Percentiles rank a stretch among this genome's conserved stretches.
phyloP scores from a whole-genome alignment of 2,888 invertebrate species.

The Trichopoda pennipes region DNA sequence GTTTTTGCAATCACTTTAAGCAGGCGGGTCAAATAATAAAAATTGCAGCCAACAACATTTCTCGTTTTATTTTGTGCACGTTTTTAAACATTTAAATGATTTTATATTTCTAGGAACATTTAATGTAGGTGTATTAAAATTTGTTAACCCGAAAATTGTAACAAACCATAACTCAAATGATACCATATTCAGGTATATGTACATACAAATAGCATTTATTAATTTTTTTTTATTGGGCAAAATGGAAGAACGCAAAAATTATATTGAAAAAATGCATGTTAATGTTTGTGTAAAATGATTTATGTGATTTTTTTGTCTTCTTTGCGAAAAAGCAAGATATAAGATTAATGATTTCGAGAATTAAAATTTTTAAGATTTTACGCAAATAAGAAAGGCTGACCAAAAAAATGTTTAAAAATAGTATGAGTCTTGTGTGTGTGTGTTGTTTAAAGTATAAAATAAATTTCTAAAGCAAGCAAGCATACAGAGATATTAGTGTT shows the following conservation, averaged over 20 bases:
- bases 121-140: conserved; percentile 7
- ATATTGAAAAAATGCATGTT: conserved; percentile 46
- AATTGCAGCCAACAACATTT: not conserved
- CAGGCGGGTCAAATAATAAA: not conserved
- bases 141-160: not conserved
- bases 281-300: conserved; percentile 60
- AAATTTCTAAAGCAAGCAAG: not conserved
- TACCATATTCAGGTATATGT: conserved; percentile 2
- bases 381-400: not conserved
- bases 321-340: conserved; percentile 4
- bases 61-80: not conserved
- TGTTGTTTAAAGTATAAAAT: not conserved
- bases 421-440: conserved; percentile 6
- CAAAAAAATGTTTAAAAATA: not conserved
- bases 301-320: conserved; percentile 44
- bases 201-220: not conserved
- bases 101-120: not conserved
- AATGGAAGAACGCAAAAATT: conserved; percentile 9
- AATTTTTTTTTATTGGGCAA: not conserved
- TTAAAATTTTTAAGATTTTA: conserved; percentile 61
- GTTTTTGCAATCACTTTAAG: not conserved
- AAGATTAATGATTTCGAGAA: conserved; percentile 68
- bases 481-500: too few relatives aligned
- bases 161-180: conserved; percentile 31
- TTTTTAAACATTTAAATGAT: not conserved